These are phyloP conservation scores for Toxotes jaculatrix DNA, from an alignment of 2,113 vertebrate species.

Conservation along the genomic window DNA sequence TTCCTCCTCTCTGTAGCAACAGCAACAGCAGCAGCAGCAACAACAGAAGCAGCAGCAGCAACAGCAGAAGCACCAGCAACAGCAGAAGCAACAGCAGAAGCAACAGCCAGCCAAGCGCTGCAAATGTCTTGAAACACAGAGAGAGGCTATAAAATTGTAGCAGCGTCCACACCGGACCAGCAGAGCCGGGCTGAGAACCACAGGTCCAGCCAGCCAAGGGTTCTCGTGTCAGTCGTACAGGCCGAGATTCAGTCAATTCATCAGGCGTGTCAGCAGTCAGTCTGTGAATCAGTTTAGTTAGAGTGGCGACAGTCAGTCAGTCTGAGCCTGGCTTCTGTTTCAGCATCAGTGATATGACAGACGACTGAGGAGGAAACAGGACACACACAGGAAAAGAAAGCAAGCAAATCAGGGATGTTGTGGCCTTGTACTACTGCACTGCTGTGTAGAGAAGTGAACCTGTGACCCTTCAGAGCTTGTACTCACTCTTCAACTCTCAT, in stretches of 20 bases:
- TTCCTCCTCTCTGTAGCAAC: conserved; percentile 16
- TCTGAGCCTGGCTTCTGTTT: conserved; percentile 38
- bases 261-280: not conserved
- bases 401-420: not conserved
- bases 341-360: conserved; percentile 3
- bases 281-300: not conserved
- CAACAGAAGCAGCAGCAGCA: not conserved
- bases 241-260: not conserved
- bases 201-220: not conserved
- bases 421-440: too few relatives aligned
- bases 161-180: conserved; percentile 17
- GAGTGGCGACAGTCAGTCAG: conserved; percentile 12
- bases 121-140: conserved; percentile 30
- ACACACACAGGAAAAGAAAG: not conserved
- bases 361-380: not conserved
- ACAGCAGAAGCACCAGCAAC: conserved; percentile 41
- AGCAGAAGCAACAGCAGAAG: conserved; percentile 27
- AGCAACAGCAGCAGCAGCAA: conserved; percentile 34
- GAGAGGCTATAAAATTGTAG: conserved; percentile 41
- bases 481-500: not conserved
- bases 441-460: not conserved
- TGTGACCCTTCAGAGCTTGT: not conserved
- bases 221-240: not conserved
- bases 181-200: conserved; percentile 19
- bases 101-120: conserved; percentile 21